Conservation (phyloP, 2,113 vertebrate species). For the Platichthys stellatus region DNA sequence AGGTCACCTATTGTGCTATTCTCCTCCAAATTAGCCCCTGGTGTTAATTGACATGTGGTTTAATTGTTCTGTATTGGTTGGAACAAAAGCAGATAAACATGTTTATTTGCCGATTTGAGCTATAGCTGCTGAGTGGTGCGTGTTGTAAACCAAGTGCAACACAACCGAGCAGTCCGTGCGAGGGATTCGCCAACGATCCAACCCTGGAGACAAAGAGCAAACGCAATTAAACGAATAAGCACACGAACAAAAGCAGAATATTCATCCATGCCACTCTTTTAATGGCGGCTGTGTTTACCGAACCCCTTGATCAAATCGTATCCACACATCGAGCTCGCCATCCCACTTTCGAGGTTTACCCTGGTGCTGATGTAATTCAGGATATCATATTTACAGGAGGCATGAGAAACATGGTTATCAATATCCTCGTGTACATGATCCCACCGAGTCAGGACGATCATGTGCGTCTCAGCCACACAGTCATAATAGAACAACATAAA, state of each 20-base stretch:
- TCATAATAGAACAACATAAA: no score
- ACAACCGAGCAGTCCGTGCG: background rate
- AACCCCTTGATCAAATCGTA: background rate
- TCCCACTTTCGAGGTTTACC: background rate
- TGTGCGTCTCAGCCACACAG: no score
- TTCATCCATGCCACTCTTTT: background rate
- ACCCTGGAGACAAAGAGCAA: background rate
- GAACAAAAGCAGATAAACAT: background rate
- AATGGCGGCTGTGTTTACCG: no score
- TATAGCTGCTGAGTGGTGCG: background rate
- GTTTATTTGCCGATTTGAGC: background rate
- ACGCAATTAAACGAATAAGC: background rate
- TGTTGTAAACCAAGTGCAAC: background rate
- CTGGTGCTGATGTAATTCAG: background rate
- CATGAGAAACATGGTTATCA: no score
- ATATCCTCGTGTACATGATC: no score
- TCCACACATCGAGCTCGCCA: background rate
- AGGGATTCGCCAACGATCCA: background rate
- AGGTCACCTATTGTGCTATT: no score
- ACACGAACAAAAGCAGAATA: background rate
- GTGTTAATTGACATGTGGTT: background rate
- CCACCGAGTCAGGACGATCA: no score
- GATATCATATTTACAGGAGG: no score
- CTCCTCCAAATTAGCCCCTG: background rate
- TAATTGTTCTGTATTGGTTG: conserved; percentile 15